phyloP scores from a whole-genome alignment of 2,797 vertebrate species.

The Mormyrops boulengeri region DNA sequence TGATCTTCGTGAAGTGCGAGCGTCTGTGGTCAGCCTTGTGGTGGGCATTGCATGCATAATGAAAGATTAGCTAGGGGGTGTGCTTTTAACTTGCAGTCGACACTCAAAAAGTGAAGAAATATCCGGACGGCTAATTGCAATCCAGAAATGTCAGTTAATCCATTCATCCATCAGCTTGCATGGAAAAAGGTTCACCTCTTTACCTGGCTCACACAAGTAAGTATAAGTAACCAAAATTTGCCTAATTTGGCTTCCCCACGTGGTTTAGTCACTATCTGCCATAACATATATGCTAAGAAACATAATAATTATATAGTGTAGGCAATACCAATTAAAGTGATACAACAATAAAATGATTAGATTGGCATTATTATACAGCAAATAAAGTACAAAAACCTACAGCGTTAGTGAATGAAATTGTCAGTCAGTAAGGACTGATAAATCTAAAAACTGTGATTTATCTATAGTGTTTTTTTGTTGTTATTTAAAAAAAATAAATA shows the following conservation, averaged over 20 bases:
- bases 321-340: neutral
- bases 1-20: neutral
- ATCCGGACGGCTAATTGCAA: neutral
- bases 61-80: neutral
- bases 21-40: neutral
- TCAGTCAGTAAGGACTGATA: neutral
- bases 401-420: neutral
- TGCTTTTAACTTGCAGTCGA: neutral
- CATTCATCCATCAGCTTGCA: neutral
- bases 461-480: neutral
- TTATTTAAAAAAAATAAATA: neutral
- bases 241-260: neutral
- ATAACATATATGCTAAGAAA: neutral
- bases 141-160: neutral
- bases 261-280: neutral
- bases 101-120: neutral
- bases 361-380: neutral
- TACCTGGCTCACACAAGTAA: neutral
- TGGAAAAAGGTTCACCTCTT: neutral
- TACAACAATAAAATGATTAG: neutral
- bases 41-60: neutral
- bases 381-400: neutral
- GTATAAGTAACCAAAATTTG: neutral
- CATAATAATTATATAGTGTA: neutral
- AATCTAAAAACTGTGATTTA: neutral